Evolutionary conservation across 2,888 invertebrate genomes (phyloP).

Genomic region (Caenorhabditis japonica): DNA sequence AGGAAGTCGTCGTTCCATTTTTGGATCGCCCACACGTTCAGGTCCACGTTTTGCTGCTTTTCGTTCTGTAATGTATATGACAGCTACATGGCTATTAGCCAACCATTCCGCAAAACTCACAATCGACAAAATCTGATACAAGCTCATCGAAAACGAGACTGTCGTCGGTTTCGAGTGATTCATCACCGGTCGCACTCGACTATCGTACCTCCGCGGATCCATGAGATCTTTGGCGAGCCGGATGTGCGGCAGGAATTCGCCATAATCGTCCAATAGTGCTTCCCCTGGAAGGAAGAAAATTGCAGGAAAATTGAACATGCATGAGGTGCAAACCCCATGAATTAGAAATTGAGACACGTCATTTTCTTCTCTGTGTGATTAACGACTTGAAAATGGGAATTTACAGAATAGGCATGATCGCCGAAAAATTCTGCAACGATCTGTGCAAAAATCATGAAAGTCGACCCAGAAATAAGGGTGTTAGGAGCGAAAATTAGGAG

Average conservation of each 20-base stretch:
- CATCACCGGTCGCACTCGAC: slow-evolving; percentile 72
- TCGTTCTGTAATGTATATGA: slow-evolving; percentile 75
- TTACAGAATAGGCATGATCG: too few relatives aligned
- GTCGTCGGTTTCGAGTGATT: slow-evolving; percentile 71
- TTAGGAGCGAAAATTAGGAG: too few relatives aligned
- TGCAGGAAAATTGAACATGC: not conserved
- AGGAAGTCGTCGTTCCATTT: slow-evolving; percentile 76
- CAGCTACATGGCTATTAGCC: too few relatives aligned
- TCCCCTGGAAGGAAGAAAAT: slow-evolving; percentile 58
- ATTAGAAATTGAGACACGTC: not conserved
- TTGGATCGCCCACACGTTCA: slow-evolving; percentile 76
- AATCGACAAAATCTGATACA: slow-evolving; percentile 75
- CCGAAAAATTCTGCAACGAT: too few relatives aligned
- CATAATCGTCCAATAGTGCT: slow-evolving; percentile 69
- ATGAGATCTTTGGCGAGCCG: slow-evolving; percentile 75
- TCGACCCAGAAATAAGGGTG: too few relatives aligned
- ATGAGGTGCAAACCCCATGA: too few relatives aligned
- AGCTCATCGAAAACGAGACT: slow-evolving; percentile 74
- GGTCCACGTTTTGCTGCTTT: slow-evolving; percentile 75
- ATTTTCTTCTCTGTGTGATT: too few relatives aligned
- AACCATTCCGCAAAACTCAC: too few relatives aligned
- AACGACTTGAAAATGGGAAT: too few relatives aligned
- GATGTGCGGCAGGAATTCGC: slow-evolving; percentile 75
- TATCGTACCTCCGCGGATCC: slow-evolving; percentile 73
- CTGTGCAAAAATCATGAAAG: too few relatives aligned